These are phyloP conservation scores for Sphenopsis melanotis DNA, from an alignment of 2,797 vertebrate genomes.

Conservation along the genomic window DNA sequence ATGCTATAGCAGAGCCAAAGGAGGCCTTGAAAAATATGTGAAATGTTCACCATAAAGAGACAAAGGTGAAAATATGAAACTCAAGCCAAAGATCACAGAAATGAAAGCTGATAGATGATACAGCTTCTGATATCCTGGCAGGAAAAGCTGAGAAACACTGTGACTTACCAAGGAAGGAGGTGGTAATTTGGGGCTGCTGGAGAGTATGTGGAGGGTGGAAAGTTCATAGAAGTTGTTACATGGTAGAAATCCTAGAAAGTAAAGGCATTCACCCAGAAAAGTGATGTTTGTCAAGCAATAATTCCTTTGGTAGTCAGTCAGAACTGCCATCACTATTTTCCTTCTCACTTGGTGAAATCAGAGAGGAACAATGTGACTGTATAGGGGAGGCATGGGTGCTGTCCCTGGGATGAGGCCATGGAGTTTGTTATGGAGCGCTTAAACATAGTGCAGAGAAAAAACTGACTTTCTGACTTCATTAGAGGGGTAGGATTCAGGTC, in stretches of 20 bases:
- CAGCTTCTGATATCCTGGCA: neutral
- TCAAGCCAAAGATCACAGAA: neutral
- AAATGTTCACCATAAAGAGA: neutral
- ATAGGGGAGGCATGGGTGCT: neutral
- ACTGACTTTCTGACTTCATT: neutral
- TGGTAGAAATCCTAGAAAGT: neutral
- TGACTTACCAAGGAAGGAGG: neutral
- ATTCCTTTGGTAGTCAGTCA: neutral
- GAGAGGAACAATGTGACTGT: neutral
- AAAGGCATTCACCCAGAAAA: neutral
- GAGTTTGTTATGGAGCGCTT: neutral
- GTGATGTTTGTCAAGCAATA: neutral
- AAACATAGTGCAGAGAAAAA: neutral
- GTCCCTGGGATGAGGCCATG: neutral
- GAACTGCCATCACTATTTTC: neutral
- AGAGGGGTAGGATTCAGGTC: neutral
- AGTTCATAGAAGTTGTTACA: neutral
- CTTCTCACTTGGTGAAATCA: neutral
- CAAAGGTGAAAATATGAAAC: neutral
- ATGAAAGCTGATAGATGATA: neutral
- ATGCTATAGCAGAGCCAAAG: neutral
- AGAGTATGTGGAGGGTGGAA: neutral
- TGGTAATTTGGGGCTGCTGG: neutral
- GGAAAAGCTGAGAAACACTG: neutral
- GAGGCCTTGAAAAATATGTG: neutral